Conservation (phyloP, 2,888 invertebrate genomes). For the Orthonevra nobilis region DNA sequence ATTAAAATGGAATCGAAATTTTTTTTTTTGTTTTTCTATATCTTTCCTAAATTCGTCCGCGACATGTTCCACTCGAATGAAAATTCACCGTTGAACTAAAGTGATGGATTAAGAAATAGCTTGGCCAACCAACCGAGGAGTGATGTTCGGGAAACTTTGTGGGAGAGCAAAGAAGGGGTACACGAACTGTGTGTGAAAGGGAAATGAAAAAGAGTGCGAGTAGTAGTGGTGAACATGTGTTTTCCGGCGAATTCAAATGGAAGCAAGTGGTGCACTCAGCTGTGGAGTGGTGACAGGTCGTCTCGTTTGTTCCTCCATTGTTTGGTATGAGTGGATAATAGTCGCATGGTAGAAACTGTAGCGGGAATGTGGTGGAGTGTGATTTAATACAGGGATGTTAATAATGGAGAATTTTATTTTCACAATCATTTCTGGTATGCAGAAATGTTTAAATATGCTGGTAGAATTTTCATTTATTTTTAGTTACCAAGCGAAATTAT, state of each 20-base stretch:
- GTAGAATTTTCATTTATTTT: too few relatives aligned
- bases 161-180: constrained; percentile 16
- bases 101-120: constrained; percentile 18
- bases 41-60: not conserved
- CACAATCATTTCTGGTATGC: too few relatives aligned
- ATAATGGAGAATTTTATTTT: too few relatives aligned
- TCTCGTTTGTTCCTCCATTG: too few relatives aligned
- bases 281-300: too few relatives aligned
- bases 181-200: not conserved
- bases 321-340: too few relatives aligned
- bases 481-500: too few relatives aligned
- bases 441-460: too few relatives aligned
- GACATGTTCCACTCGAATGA: constrained; percentile 1
- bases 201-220: not conserved
- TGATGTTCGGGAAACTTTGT: constrained; percentile 10
- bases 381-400: not conserved
- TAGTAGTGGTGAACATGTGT: constrained; percentile 34
- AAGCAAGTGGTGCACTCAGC: not conserved
- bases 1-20: constrained; percentile 3
- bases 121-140: constrained; percentile 22
- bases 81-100: constrained; percentile 59
- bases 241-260: constrained; percentile 48
- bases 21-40: constrained; percentile 5
- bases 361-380: not conserved
- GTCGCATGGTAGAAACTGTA: too few relatives aligned